A percentile compares a stretch with the other conserved stretches of the same genome.
These are phyloP conservation scores for Epinotia nisella DNA, from an alignment of 2,888 invertebrate genomes.

Conservation along the genomic window DNA sequence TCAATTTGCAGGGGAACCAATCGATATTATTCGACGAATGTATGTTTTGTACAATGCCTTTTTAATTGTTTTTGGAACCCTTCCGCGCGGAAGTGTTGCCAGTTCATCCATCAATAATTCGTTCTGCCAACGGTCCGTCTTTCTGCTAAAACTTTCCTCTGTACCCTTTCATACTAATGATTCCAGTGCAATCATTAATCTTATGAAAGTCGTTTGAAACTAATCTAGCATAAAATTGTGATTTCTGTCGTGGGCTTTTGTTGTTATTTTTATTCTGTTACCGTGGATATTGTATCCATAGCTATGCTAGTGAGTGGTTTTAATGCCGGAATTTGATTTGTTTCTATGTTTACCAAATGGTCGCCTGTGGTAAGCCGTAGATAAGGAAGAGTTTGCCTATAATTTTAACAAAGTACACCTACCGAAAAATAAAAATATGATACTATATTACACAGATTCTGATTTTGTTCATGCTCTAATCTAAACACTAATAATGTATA, in stretches of 20 bases:
- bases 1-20: conserved; percentile 59
- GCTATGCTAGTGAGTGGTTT: not conserved
- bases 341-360: not conserved
- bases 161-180: conserved; percentile 58
- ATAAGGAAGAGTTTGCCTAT: not conserved
- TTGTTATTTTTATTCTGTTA: conserved; percentile 13
- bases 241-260: conserved; percentile 42
- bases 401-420: no score
- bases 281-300: not conserved
- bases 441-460: not conserved
- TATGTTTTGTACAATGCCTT: conserved; percentile 68
- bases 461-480: not conserved
- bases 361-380: no score
- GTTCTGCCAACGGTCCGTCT: conserved; percentile 65
- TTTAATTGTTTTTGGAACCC: conserved; percentile 76
- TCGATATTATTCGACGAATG: conserved; percentile 60
- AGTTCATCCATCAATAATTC: conserved; percentile 74
- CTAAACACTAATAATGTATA: not conserved
- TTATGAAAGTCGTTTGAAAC: conserved; percentile 44
- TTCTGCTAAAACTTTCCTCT: conserved; percentile 53
- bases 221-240: conserved; percentile 53
- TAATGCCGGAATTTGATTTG: not conserved
- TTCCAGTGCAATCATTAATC: conserved; percentile 46
- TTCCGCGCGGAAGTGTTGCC: conserved; percentile 62
- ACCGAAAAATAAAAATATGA: not conserved